phyloP scores from a whole-genome alignment of 2,797 vertebrate species.

The Cyclura pinguis region DNA sequence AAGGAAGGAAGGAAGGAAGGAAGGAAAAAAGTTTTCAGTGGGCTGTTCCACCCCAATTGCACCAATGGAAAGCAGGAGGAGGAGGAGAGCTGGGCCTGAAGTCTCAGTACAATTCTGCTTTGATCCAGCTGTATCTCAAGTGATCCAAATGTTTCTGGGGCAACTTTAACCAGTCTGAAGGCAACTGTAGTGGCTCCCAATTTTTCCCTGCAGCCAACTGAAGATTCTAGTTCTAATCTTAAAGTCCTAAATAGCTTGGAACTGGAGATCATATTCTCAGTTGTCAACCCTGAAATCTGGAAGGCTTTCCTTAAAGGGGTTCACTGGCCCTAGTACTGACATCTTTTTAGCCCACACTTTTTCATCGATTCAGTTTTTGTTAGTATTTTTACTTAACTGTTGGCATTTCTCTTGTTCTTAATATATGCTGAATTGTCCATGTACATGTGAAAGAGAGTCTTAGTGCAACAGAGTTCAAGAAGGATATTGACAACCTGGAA shows the following conservation, averaged over 20 bases:
- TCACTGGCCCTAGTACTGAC: not conserved
- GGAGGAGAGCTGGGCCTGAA: not conserved
- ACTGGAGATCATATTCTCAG: not conserved
- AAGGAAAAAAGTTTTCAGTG: not conserved
- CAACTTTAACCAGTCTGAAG: not conserved
- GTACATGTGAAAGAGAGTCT: too few relatives aligned
- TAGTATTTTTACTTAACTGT: not conserved
- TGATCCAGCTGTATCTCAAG: not conserved
- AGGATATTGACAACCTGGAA: too few relatives aligned
- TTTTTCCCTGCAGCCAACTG: not conserved
- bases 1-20: not conserved
- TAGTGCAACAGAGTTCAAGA: too few relatives aligned
- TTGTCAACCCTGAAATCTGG: not conserved
- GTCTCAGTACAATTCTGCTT: not conserved
- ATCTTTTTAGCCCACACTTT: not conserved
- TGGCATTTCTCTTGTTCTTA: not conserved
- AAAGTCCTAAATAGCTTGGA: not conserved
- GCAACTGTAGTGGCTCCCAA: not conserved
- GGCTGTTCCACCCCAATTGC: not conserved
- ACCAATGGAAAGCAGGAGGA: not conserved
- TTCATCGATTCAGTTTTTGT: not conserved
- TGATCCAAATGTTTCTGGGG: not conserved
- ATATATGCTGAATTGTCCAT: not conserved
- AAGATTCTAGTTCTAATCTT: not conserved
- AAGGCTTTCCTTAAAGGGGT: not conserved